Base-by-base conservation (phyloP, 2,797 vertebrate genomes). In the Smutsia temminckii region DNA sequence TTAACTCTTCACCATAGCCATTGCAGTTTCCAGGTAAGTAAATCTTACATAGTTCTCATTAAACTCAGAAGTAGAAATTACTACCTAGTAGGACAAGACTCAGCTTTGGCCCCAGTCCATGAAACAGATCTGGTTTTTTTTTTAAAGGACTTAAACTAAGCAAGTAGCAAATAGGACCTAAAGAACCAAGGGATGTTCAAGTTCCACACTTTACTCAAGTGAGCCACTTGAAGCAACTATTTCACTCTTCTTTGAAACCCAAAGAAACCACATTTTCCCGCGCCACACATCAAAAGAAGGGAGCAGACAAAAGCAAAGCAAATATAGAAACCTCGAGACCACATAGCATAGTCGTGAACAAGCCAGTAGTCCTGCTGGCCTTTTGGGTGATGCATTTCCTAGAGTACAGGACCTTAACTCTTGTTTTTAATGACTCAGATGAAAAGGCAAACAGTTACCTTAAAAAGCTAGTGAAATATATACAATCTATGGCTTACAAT, bases 51-150 rank as follows among this genome's bases (percentile, higher is more conserved):
- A 89, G 8, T 74, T 85, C 32, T 91, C 42, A 93, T 80, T 91
- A 61, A 95, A 96, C 77, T 64, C 40, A 64, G n/a, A 90, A 77
- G 55, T 51, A 91, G 81, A 83, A 85, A 80, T 78, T 53, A 86
- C 32, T 81, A 20, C 20, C 63, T 55, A 87, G 16, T 72, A 69
- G 61, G 71, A 40, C 12, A 91, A 74, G 63, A 84, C 91, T 96
- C 86, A 93, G 79, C 51, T 86, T 69, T 85, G 78, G 72, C 27
- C 34, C n/a, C 59, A 91, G 55, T 74, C 27, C 61, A 66, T 93
- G 17, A 78, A 66, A 78, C 25, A 91, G 61, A 64, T 18, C n/a
- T 86, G n/a, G 85, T 64, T 68, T 66, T 64, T 86, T 46, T 86
- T 46, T 89, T 79, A 53, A 89, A 89, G 17, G 32, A 77, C 8